Percentiles rank a stretch among this genome's conserved stretches.
Evolutionary conservation across 64 coral and sea anemone genomes (phyloP).

Genomic region (Pocillopora damicornis): DNA sequence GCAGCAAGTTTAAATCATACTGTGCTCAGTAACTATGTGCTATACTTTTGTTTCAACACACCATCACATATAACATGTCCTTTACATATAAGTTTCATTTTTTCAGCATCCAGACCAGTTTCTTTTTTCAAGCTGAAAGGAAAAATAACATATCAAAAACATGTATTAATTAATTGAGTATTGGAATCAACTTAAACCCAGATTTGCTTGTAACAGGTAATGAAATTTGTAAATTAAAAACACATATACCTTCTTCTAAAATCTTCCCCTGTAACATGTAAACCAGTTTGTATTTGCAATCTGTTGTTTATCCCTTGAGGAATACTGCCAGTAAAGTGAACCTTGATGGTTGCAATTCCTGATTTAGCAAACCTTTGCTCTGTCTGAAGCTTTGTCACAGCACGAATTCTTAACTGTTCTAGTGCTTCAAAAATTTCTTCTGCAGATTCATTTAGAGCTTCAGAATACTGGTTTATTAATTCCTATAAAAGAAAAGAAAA

Average conservation of each 20-base stretch:
- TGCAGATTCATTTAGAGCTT: conserved; percentile 5
- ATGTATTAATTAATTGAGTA: neutral
- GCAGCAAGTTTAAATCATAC: too few species aligned
- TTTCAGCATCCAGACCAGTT: conserved; percentile 41
- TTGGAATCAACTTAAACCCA: too few species aligned
- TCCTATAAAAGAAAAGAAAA: conserved; percentile 38
- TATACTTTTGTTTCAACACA: neutral
- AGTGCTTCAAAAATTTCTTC: conserved; percentile 45
- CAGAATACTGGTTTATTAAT: conserved; percentile 49
- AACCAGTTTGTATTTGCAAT: conserved; percentile 55
- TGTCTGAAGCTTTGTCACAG: conserved; percentile 61
- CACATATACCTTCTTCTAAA: conserved; percentile 56
- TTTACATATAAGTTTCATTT: conserved; percentile 75
- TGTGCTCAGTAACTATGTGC: neutral
- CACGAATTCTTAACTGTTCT: conserved; percentile 63
- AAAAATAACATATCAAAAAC: neutral
- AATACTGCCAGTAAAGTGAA: conserved; percentile 51
- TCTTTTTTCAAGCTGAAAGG: conserved; percentile 54
- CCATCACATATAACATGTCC: conserved; percentile 80
- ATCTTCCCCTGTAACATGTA: conserved; percentile 59
- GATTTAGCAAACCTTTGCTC: conserved; percentile 53
- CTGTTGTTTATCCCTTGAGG: conserved; percentile 23
- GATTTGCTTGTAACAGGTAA: too few species aligned
- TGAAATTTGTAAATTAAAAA: neutral
- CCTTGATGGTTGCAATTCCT: conserved; percentile 72